Base-by-base conservation (phyloP, 2,888 invertebrate species). In the Spodoptera picta region DNA sequence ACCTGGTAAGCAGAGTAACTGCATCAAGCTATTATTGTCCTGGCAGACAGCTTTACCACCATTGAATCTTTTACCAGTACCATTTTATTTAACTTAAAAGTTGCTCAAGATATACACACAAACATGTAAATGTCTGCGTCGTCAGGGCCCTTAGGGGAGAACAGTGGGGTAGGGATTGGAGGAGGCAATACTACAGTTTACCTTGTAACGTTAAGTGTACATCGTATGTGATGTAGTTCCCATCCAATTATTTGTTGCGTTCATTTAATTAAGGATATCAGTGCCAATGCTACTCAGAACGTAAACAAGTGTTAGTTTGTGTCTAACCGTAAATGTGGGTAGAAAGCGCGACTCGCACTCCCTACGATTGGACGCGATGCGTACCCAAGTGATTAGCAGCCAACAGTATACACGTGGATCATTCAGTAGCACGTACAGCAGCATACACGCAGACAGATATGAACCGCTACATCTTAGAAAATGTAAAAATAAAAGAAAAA, bases 261-360 rank as follows among this genome's bases (percentile, higher is more conserved):
- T 64, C 72, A 69, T 79, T 79, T 79, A 76, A 81, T 75, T 77
- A 79, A 71, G 64, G 68, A 69, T 66, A 57, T 69, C 67, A 74
- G 65, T 65, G 72, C 51, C 67, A 74, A 65, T 66, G 72, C 51
- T 64, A 62, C 66, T 62, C 55, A 60, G 47, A 51, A 77, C 53
- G 59, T 69, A 79, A 76, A 77, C 71, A 77, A 80, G 70, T 79
- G 80, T 79, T 69, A 71, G 75, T 67, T 67, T 76, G 75, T 75
- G 74, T 70, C 71, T 83, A 83, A 83, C 85, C 76, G 85, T 84
- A 77, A 80, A 78, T 83, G 85, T 84, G 86, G 69, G 82, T 83
- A 88, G 88, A 88, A 88, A 88, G 88, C 87, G 88, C 83, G 82
- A 83, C 85, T 81, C 80, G 64, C 51, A 67, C 77, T 80, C 80